phyloP scores from a whole-genome alignment of 2,797 vertebrate genomes.

The Notolepis coatsorum region DNA sequence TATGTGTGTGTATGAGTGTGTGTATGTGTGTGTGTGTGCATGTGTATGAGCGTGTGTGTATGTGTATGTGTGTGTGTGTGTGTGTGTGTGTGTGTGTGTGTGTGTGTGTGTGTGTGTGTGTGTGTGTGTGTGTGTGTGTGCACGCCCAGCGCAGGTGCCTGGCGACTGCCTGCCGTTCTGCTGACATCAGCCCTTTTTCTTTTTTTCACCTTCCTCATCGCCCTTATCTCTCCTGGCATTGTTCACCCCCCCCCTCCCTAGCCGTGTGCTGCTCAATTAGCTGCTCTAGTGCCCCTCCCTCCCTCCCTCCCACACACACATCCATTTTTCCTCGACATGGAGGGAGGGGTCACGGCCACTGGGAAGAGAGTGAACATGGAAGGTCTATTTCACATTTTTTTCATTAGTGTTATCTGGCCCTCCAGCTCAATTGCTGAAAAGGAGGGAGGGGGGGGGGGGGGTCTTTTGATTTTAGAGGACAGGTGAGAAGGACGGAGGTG shows the following conservation, averaged over 20 bases:
- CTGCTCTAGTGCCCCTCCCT: slow-evolving; percentile 60
- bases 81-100: too few relatives aligned
- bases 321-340: slow-evolving; percentile 57
- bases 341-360: slow-evolving; percentile 46
- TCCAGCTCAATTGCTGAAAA: slow-evolving; percentile 42
- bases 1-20: too few relatives aligned
- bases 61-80: too few relatives aligned
- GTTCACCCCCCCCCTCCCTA: slow-evolving; percentile 68
- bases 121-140: too few relatives aligned
- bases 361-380: slow-evolving; percentile 46
- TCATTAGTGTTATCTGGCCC: slow-evolving; percentile 64
- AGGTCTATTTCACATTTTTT: slow-evolving; percentile 49
- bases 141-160: slow-evolving; percentile 68
- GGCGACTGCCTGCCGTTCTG: slow-evolving; percentile 72
- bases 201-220: slow-evolving; percentile 15
- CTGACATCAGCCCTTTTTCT: slow-evolving; percentile 72
- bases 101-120: too few relatives aligned
- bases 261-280: slow-evolving; percentile 77
- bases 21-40: too few relatives aligned
- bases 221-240: slow-evolving; percentile 74
- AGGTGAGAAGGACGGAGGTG: slow-evolving; percentile 53
- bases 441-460: slow-evolving; percentile 18
- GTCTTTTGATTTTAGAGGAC: slow-evolving; percentile 77
- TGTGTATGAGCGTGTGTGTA: too few relatives aligned
- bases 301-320: slow-evolving; percentile 28